Evolutionary conservation across 2,797 vertebrate species (phyloP).

Genomic region (Cetoscarus ocellatus): DNA sequence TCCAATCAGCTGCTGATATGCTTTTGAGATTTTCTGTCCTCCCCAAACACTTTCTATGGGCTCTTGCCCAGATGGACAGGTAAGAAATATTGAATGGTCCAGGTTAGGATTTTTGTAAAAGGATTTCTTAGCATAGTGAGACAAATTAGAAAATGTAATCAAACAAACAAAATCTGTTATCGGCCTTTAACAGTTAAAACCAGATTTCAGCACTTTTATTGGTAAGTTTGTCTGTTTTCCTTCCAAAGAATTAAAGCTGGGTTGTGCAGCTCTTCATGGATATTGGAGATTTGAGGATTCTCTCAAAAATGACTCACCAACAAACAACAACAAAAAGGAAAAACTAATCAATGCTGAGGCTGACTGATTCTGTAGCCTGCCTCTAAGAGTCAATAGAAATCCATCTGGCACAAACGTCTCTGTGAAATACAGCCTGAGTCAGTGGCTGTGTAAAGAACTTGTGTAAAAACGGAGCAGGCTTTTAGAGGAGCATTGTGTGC

Average conservation of each 20-base stretch:
- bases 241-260: background rate
- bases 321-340: background rate
- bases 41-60: too few relatives aligned
- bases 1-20: too few relatives aligned
- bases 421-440: background rate
- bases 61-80: too few relatives aligned
- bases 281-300: background rate
- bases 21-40: too few relatives aligned
- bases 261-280: background rate
- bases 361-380: background rate
- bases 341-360: background rate
- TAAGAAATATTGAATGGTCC: too few relatives aligned
- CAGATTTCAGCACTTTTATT: too few relatives aligned
- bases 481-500: background rate
- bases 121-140: too few relatives aligned
- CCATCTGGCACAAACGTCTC: background rate
- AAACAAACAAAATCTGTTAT: too few relatives aligned
- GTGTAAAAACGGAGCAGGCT: background rate
- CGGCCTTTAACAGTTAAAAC: too few relatives aligned
- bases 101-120: too few relatives aligned
- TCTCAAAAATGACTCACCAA: background rate
- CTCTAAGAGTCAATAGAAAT: conserved; percentile 1
- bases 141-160: too few relatives aligned
- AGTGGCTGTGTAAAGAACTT: background rate
- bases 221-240: too few relatives aligned